phyloP scores from a whole-genome alignment of 2,888 invertebrate genomes.

The Heliconius ismenius region DNA sequence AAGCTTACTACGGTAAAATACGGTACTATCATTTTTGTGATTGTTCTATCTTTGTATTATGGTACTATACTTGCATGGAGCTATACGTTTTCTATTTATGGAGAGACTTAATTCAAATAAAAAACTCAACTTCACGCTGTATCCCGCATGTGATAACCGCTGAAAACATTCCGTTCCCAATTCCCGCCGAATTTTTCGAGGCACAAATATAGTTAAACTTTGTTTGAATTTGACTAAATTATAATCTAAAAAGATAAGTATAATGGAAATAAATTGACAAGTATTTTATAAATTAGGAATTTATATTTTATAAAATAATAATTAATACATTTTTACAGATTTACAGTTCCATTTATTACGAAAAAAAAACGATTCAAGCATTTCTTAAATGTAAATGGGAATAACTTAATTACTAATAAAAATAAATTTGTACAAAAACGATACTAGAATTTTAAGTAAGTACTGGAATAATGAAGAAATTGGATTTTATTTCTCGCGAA shows the following conservation, averaged over 20 bases:
- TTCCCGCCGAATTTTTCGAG: too few species aligned
- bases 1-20: neutral
- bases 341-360: neutral
- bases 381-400: neutral
- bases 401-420: neutral
- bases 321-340: neutral
- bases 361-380: neutral
- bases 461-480: conserved; percentile 1
- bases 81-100: neutral
- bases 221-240: neutral
- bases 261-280: neutral
- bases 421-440: conserved; percentile 3
- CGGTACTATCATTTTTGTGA: neutral
- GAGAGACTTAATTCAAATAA: too few species aligned
- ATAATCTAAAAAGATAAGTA: neutral
- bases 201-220: neutral
- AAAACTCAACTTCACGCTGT: too few species aligned
- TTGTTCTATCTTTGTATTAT: neutral
- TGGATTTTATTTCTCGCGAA: neutral
- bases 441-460: neutral
- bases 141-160: too few species aligned
- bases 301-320: neutral
- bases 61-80: neutral
- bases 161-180: too few species aligned
- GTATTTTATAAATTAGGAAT: neutral